Evolutionary conservation across 2,113 vertebrate species (phyloP), one percentile per base, ranked within the genome.

Genomic region (Channa maculata): DNA sequence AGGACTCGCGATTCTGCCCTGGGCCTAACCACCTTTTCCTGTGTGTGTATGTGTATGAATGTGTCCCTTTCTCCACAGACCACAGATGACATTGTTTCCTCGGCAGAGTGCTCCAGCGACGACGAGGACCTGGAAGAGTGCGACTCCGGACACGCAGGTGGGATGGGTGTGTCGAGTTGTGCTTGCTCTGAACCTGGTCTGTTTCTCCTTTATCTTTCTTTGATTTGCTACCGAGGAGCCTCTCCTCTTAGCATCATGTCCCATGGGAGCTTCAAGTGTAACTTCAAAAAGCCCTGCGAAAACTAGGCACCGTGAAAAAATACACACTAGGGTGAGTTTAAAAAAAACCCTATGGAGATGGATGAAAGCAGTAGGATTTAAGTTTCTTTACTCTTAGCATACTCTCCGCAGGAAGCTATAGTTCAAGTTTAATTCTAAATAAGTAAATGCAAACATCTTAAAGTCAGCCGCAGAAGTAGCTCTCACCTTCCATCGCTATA

Each of bases 121-220:
- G 98, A 99, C 63, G 98, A 99, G 94, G 98, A 99, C 92, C 94
- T 98, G 86, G 96, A 98, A 71, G 98, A 99, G 93, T 99, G 98
- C 91, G 98, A 99, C 44, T 96, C 96, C 0, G 97, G 96, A 95
- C 93, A 93, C 38, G 95, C 96, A 99, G 98, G 98, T 99, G 97
- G 96, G 98, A 96, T 96, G 95, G 95, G 95, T 97, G 96, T 97
- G 96, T 96, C 92, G 92, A 95, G 71, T 94, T 95, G 94, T 95
- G 96, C 96, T 96, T 97, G 96, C 95, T 95, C 94, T 91, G 88
- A 95, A 89, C 78, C 87, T 89, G 88, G 78, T 92, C 85, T 85
- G 66, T 82, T 79, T 87, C 80, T 86, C 77, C 79, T 78, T 24
- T 78, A 89, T 93, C 82, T 90, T 81, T 91, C 91, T 94, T 95